phyloP scores from a whole-genome alignment of 53 echinoderm and acorn worm species.

The Antedon mediterranea region DNA sequence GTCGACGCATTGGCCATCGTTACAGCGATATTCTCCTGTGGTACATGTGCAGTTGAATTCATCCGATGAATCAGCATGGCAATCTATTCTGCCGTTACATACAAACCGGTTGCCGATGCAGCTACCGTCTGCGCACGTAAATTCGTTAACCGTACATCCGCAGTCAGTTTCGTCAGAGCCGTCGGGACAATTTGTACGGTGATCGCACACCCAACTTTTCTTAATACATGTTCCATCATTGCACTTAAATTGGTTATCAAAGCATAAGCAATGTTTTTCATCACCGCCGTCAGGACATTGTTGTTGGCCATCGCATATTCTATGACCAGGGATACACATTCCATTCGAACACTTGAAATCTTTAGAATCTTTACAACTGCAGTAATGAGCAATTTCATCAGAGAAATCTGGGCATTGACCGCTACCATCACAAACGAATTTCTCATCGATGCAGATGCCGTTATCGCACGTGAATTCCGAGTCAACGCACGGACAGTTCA shows the following conservation, averaged over 20 bases:
- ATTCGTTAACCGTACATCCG: background rate
- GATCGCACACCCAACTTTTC: background rate
- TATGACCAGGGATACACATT: background rate
- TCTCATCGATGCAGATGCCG: background rate
- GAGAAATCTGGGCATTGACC: background rate
- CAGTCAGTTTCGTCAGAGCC: background rate
- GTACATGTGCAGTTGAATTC: background rate
- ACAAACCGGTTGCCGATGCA: background rate
- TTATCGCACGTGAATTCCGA: background rate
- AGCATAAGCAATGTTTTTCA: background rate
- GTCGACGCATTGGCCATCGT: background rate
- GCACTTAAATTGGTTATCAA: background rate
- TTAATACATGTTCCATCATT: background rate
- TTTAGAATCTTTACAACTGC: background rate
- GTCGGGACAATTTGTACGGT: background rate
- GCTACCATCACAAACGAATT: background rate
- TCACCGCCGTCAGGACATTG: background rate
- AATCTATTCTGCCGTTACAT: background rate
- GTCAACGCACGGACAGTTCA: background rate
- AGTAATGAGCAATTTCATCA: background rate
- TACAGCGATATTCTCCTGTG: background rate
- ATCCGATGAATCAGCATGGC: background rate
- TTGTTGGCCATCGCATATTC: background rate
- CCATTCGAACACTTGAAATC: background rate
- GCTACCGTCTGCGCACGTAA: background rate